Conservation (phyloP, 2,888 invertebrate genomes). For the Sicus ferrugineus region DNA sequence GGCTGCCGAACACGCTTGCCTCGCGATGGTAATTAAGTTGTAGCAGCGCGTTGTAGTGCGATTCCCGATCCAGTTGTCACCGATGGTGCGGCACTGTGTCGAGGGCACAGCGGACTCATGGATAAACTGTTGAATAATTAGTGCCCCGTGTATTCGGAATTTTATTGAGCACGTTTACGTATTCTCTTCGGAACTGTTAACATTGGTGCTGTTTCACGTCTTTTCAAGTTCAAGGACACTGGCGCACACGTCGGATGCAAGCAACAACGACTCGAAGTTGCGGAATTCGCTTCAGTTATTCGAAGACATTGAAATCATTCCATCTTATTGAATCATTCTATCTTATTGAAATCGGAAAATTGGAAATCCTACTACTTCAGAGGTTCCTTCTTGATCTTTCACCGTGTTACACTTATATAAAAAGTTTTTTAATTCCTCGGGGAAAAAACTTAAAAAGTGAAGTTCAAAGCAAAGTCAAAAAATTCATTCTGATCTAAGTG, state of each 20-base stretch:
- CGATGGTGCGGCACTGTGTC: neutral
- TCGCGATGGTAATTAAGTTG: conserved; percentile 35
- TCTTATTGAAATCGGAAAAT: too few relatives aligned
- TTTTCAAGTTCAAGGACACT: conserved; percentile 23
- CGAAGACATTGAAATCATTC: too few relatives aligned
- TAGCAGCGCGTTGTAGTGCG: conserved; percentile 8
- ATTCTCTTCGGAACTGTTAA: neutral
- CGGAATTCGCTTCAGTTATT: too few relatives aligned
- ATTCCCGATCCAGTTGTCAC: conserved; percentile 1
- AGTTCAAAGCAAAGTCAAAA: neutral
- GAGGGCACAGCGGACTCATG: neutral
- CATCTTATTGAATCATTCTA: too few relatives aligned
- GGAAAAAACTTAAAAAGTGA: neutral
- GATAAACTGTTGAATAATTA: conserved; percentile 18
- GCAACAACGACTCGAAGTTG: too few relatives aligned
- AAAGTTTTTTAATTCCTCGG: too few relatives aligned
- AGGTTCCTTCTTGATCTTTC: too few relatives aligned
- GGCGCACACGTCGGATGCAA: neutral
- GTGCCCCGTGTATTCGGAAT: conserved; percentile 13
- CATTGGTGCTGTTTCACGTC: neutral
- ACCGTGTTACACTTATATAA: too few relatives aligned
- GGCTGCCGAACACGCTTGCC: conserved; percentile 7
- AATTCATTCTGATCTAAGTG: too few relatives aligned
- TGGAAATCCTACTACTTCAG: too few relatives aligned
- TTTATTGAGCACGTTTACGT: conserved; percentile 3